A percentile compares a stretch with the other conserved stretches of the same genome.
Evolutionary conservation across 2,888 invertebrate species (phyloP).

Genomic region (Apeira syringaria): DNA sequence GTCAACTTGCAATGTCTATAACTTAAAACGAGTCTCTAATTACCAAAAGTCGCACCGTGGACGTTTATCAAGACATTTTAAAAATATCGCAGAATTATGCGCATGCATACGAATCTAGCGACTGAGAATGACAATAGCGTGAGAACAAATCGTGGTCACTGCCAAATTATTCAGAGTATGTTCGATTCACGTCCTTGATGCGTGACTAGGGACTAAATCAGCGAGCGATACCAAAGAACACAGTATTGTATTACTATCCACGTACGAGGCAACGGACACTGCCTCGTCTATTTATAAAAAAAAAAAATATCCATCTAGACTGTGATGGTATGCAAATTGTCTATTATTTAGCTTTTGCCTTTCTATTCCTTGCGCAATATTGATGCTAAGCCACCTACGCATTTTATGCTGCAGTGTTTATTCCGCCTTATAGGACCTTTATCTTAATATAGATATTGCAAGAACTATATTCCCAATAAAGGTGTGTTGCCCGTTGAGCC

Average conservation of each 20-base stretch:
- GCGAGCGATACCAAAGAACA: constrained; percentile 47
- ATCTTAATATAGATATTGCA: neutral
- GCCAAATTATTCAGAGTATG: constrained; percentile 76
- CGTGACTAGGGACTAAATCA: constrained; percentile 69
- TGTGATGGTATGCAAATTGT: constrained; percentile 18
- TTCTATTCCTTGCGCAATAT: constrained; percentile 13
- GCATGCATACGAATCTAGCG: constrained; percentile 42
- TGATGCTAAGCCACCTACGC: constrained; percentile 6
- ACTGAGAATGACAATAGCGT: constrained; percentile 68
- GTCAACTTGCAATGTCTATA: constrained; percentile 21
- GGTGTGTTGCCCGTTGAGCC: constrained; percentile 1
- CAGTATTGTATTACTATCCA: constrained; percentile 57
- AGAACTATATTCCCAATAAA: neutral
- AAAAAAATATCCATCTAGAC: constrained; percentile 18
- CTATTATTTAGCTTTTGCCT: constrained; percentile 13
- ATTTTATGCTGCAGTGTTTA: constrained; percentile 4
- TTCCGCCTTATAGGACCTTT: neutral
- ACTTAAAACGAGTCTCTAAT: constrained; percentile 21
- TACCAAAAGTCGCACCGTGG: constrained; percentile 22
- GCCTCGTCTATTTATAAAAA: constrained; percentile 37
- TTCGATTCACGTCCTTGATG: constrained; percentile 75
- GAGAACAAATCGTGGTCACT: constrained; percentile 67
- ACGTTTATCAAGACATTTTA: constrained; percentile 16
- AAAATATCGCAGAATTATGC: constrained; percentile 40
- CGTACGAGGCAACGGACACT: constrained; percentile 43